A percentile compares a stretch with the other conserved stretches of the same genome.
phyloP scores from a whole-genome alignment of 2,888 invertebrate species.

The Platycheirus rosarum region DNA sequence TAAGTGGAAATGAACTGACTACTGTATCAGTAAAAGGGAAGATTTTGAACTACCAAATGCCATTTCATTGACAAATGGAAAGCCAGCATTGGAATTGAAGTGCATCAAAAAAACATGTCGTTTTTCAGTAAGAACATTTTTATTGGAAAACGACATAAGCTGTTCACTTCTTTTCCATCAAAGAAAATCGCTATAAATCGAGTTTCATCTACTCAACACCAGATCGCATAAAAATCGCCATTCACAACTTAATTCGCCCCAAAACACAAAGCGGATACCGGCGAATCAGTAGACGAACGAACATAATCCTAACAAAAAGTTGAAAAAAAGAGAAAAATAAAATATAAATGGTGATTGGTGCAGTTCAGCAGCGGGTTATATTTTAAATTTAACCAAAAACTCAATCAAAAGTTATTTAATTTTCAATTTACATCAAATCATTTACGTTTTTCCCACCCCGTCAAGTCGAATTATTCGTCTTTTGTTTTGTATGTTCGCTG shows the following conservation, averaged over 20 bases:
- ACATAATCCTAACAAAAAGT: constrained; percentile 57
- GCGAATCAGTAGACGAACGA: constrained; percentile 68
- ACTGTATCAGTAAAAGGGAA: no score
- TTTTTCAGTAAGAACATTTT: no score
- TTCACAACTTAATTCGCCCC: constrained; percentile 49
- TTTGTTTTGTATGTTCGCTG: constrained; percentile 71
- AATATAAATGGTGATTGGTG: constrained; percentile 67
- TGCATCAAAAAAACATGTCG: no score
- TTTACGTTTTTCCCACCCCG: constrained; percentile 56
- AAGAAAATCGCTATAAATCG: no score
- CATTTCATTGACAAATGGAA: no score
- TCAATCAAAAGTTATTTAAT: constrained; percentile 61
- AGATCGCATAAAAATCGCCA: constrained; percentile 9
- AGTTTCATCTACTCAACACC: constrained; percentile 27
- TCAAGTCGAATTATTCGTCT: constrained; percentile 35
- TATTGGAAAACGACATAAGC: no score
- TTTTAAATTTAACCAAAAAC: constrained; percentile 65
- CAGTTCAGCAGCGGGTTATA: constrained; percentile 67
- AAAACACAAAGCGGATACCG: constrained; percentile 72
- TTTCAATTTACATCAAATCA: constrained; percentile 43
- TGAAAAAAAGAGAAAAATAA: constrained; percentile 63
- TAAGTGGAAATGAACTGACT: no score
- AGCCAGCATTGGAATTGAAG: no score
- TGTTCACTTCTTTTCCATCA: no score
- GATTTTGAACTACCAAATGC: no score